These are phyloP conservation scores for Pseudonaja textilis DNA, from an alignment of 2,113 vertebrate species.

Conservation along the genomic window DNA sequence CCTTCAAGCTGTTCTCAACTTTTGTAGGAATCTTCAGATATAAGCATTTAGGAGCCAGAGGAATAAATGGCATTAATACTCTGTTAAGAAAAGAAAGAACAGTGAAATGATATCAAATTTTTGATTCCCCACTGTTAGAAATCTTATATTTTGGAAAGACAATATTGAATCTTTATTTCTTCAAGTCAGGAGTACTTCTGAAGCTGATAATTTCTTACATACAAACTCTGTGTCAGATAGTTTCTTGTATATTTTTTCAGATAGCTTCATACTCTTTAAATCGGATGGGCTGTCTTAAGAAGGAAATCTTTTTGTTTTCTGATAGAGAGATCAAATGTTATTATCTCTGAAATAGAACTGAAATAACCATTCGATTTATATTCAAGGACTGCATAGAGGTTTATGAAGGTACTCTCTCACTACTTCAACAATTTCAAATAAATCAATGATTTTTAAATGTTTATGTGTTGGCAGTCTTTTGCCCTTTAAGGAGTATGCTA, in stretches of 20 bases:
- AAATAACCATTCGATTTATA: neutral
- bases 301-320: neutral
- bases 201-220: neutral
- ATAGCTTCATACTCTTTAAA: neutral
- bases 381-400: neutral
- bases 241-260: neutral
- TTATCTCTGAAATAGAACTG: neutral
- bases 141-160: neutral
- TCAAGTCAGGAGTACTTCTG: slow-evolving; percentile 5
- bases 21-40: slow-evolving; percentile 11
- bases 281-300: neutral
- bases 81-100: slow-evolving; percentile 21
- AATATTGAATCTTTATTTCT: slow-evolving; percentile 30
- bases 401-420: neutral
- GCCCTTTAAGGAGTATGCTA: neutral
- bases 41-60: slow-evolving; percentile 15
- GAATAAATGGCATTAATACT: neutral
- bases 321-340: neutral
- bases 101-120: neutral
- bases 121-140: neutral
- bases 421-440: neutral
- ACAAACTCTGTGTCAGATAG: neutral
- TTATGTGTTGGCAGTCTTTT: neutral
- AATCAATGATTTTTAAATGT: neutral
- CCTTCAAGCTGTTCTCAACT: neutral